Evolutionary conservation across 92 coral and sea anemone genomes (phyloP), one percentile per base, ranked within the genome.

Genomic region (Anthopleura xanthogrammica): DNA sequence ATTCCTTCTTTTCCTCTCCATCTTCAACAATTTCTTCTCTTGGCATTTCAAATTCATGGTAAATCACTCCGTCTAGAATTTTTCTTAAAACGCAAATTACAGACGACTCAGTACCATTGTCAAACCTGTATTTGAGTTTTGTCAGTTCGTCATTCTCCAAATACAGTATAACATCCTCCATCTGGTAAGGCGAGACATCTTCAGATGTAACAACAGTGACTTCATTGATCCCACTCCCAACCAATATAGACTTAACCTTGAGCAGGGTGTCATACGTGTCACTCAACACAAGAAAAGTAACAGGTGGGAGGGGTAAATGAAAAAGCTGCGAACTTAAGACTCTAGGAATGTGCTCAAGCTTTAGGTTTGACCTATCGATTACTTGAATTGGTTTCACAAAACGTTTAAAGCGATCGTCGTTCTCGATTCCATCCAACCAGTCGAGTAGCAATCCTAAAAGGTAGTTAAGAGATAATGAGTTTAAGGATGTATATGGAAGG

Each of bases 401-500:
- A 40, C 55, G 23, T 40, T 43, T 75, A 2, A 50, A 55, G 16
- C 46, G 14, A 12, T 19, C 3, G n/a, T 72, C 5, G 20, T 36
- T 62, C 71, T 24, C 77, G 14, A 77, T 48, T 1, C 10, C 5
- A 24, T 85, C 77, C 65, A 86, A 24, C 89, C 89, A 87, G 12
- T 79, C n/a, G 46, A 78, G 80, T 81, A 87, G 20, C 56, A 41
- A 72, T 60, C 42, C 72, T 12, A 87, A 79, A 57, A 81, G 55
- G 57, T 81, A 87, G 72, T 79, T 50, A 56, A 75, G 85, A 46
- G 88, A 74, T 41, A 88, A 57, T 2, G 86, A 77, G 46, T 81
- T 84, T 52, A 88, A 19, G 20, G 76, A 77, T 3, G 88, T 88
- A 64, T 79, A 50, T 24, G 88, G 82, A 72, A 88, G 70, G 11